Conservation (phyloP, 2,888 invertebrate species). For the Acronicta alni region DNA sequence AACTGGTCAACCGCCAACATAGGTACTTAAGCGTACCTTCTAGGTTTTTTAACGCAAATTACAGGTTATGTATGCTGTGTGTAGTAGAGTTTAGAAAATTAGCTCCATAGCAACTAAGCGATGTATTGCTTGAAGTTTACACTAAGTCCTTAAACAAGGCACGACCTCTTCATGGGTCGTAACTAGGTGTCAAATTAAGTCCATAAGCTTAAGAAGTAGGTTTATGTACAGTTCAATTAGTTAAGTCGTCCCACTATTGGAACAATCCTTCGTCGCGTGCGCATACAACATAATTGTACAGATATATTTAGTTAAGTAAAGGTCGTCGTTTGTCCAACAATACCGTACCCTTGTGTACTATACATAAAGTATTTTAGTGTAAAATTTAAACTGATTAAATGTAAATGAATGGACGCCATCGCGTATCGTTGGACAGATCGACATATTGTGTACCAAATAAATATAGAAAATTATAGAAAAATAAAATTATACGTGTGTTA, state of each 20-base stretch:
- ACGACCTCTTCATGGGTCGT: too few species aligned
- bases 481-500: constrained; percentile 58
- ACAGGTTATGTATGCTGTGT: too few species aligned
- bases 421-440: constrained; percentile 80
- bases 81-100: too few species aligned
- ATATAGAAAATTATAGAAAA: constrained; percentile 82
- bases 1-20: background rate
- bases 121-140: background rate
- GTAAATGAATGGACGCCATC: constrained; percentile 59
- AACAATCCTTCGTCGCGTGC: constrained; percentile 63
- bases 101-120: too few species aligned
- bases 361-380: constrained; percentile 48
- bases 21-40: background rate
- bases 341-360: constrained; percentile 63
- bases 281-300: constrained; percentile 62
- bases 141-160: too few species aligned
- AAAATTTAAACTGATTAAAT: constrained; percentile 40
- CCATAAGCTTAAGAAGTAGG: background rate
- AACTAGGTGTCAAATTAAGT: constrained; percentile 4
- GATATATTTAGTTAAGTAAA: constrained; percentile 57
- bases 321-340: constrained; percentile 77
- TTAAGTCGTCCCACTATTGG: background rate
- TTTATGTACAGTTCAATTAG: background rate
- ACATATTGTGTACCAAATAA: constrained; percentile 83
- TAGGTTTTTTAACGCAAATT: too few species aligned